A percentile compares a stretch with the other conserved stretches of the same genome.
Evolutionary conservation across 23 tunicate species (phyloP).

Genomic region (Corella eumyota): DNA sequence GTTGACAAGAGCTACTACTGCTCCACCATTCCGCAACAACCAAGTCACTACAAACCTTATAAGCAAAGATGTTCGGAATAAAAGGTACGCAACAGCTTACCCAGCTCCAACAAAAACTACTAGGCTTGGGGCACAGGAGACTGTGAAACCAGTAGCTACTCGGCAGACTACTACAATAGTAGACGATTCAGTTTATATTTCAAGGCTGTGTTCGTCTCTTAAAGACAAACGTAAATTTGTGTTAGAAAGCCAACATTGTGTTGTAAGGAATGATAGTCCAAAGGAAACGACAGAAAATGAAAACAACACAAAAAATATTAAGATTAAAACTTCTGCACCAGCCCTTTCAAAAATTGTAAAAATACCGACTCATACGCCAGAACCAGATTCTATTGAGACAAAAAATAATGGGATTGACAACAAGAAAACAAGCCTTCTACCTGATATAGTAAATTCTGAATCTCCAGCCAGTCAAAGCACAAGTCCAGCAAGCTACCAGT

Average conservation of each 20-base stretch:
- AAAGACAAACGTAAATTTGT: constrained; percentile 32
- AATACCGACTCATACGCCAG: background rate
- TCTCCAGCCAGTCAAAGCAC: background rate
- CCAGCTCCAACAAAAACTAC: background rate
- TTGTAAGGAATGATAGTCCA: background rate
- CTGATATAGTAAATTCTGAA: background rate
- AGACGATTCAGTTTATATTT: background rate
- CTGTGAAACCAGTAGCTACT: background rate
- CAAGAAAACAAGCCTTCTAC: background rate
- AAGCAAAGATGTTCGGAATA: background rate
- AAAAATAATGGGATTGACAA: background rate
- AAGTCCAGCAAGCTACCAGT: background rate
- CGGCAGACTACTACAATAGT: background rate
- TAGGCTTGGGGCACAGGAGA: background rate
- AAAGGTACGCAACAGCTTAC: background rate
- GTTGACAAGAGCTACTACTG: constrained; percentile 5
- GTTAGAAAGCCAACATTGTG: constrained; percentile 10
- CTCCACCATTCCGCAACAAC: background rate
- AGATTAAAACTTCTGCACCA: background rate
- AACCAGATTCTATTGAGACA: background rate
- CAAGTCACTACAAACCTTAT: background rate
- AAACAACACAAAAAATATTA: background rate
- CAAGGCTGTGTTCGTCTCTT: constrained; percentile 27
- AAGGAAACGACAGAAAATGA: background rate
- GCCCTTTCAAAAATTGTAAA: background rate